These are phyloP conservation scores for Brachionus rotundiformis DNA, from an alignment of 1,140 invertebrate species.

Conservation along the genomic window DNA sequence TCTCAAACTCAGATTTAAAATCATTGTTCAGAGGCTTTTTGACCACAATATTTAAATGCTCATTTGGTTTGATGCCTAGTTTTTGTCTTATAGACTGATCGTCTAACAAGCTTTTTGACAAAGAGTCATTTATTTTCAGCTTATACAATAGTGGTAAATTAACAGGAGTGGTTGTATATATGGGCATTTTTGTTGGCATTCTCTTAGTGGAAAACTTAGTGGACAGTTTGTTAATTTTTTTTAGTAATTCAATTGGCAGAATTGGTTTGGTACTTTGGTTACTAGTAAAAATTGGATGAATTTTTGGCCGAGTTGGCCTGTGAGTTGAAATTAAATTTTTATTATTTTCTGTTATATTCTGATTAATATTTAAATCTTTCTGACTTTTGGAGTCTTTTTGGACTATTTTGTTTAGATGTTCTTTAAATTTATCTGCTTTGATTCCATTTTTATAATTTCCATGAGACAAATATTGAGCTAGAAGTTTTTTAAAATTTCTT, in stretches of 20 bases:
- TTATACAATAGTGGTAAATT: constrained; percentile 11
- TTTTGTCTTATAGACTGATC: not conserved
- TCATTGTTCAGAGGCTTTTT: constrained; percentile 10
- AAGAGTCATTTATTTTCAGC: constrained; percentile 37
- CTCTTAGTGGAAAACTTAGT: constrained; percentile 22
- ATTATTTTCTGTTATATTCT: not conserved
- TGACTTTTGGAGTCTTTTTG: not conserved
- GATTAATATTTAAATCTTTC: not conserved
- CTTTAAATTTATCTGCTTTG: not conserved
- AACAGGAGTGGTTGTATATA: not conserved
- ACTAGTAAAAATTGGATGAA: not conserved
- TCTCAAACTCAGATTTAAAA: not conserved
- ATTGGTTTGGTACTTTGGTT: not conserved
- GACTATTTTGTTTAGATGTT: not conserved
- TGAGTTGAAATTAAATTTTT: not conserved
- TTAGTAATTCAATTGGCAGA: constrained; percentile 1
- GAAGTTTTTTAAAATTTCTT: constrained; percentile 26
- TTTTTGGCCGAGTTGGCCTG: not conserved
- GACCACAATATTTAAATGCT: constrained; percentile 10
- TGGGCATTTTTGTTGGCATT: not conserved
- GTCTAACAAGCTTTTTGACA: constrained; percentile 18
- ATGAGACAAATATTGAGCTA: constrained; percentile 2
- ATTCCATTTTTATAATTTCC: not conserved
- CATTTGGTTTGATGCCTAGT: constrained; percentile 29
- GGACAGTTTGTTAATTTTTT: constrained; percentile 26